Evolutionary conservation across 2,113 vertebrate species (phyloP).

Genomic region (Nothobranchius kuhntae): DNA sequence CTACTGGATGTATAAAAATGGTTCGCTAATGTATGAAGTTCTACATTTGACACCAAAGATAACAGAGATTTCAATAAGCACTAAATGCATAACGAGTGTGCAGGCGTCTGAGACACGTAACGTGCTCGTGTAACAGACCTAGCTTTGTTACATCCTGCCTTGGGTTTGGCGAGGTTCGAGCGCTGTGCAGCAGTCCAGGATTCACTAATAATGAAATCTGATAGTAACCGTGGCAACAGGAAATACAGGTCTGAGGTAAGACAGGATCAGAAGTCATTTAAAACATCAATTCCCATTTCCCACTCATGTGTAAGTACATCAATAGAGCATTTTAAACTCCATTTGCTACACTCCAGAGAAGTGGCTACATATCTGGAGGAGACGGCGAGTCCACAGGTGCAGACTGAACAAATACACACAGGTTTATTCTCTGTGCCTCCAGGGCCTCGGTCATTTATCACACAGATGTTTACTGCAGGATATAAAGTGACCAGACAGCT

Average conservation of each 20-base stretch:
- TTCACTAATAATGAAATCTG: conserved; percentile 58
- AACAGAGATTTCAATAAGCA: no score
- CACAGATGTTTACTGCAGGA: conserved; percentile 31
- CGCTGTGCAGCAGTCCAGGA: conserved; percentile 25
- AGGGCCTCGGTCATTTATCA: conserved; percentile 18
- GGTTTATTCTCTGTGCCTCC: conserved; percentile 12
- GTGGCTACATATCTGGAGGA: conserved; percentile 16
- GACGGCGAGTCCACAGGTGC: conserved; percentile 17
- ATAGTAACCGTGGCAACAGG: conserved; percentile 60
- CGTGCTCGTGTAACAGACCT: conserved; percentile 20
- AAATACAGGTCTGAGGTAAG: conserved; percentile 43
- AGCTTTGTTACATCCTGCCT: conserved; percentile 19
- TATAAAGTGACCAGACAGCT: conserved; percentile 27
- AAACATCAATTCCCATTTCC: conserved; percentile 38
- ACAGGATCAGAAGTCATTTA: conserved; percentile 46
- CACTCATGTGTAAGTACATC: conserved; percentile 40
- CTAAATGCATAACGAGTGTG: no score
- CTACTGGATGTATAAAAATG: no score
- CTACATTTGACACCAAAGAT: no score
- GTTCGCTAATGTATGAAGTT: no score
- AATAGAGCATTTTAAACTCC: conserved; percentile 32
- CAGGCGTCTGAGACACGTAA: conserved; percentile 9
- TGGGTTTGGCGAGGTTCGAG: conserved; percentile 11
- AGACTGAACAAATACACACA: conserved; percentile 5
- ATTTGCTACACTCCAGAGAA: conserved; percentile 32